A percentile compares a stretch with the other conserved stretches of the same genome.
These are phyloP conservation scores for Drosophila carrolli DNA, from an alignment of 1,140 invertebrate species.

Conservation along the genomic window DNA sequence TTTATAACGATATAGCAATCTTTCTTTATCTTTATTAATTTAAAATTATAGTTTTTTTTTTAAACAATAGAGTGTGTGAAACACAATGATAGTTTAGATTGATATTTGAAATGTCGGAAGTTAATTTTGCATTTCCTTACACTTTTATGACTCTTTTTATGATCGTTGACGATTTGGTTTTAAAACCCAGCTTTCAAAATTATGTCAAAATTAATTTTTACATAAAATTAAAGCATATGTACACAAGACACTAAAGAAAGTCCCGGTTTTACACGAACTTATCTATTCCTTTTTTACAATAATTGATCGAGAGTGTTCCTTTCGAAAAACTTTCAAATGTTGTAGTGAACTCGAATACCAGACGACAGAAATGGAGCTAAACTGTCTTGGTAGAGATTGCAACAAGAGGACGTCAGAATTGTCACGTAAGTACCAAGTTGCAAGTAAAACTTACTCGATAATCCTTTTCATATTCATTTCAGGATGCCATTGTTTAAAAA, in stretches of 20 bases:
- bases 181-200: not conserved
- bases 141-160: not conserved
- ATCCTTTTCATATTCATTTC: not conserved
- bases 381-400: not conserved
- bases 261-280: not conserved
- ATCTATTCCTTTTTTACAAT: not conserved
- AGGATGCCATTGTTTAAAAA: constrained; percentile 21
- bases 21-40: too few species aligned
- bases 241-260: constrained; percentile 4
- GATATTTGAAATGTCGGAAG: too few species aligned
- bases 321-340: not conserved
- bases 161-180: not conserved
- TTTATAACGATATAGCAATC: too few species aligned
- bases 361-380: not conserved
- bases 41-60: too few species aligned
- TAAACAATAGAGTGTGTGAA: too few species aligned
- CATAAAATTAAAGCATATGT: not conserved
- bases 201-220: not conserved
- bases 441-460: not conserved
- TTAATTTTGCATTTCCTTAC: too few species aligned
- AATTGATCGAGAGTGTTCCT: not conserved
- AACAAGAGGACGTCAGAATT: not conserved
- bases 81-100: too few species aligned
- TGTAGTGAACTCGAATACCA: too few species aligned
- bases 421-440: not conserved